Base-by-base conservation (phyloP, 1,140 invertebrate genomes). In the Drosophila ficusphila region DNA sequence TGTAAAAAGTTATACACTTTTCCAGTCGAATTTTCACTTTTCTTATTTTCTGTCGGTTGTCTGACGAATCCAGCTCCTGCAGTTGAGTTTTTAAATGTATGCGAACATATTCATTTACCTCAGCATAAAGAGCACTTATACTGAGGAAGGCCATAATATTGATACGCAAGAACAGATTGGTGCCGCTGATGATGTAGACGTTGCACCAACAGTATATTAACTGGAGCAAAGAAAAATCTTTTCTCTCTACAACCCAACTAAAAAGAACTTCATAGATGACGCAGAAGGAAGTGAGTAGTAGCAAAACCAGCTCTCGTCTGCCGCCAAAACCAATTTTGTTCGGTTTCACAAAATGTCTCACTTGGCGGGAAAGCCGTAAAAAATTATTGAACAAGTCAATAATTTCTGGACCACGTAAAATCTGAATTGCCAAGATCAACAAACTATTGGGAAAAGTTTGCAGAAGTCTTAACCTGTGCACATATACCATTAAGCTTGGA, bases 1-100 rank as follows among this genome's bases (percentile, higher is more conserved):
- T 27, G 14, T 86, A 88, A 2, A 86, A 41, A n/a, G 46, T 23
- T 4, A 81, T 7, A 21, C 73, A 86, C n/a, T 77, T 71, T 3
- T 67, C 36, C 33, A 86, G 16, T 0, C 19, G 33, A 2, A 21
- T 8, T 1, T 14, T 16, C 0, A 42, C 31, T 0, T 3, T 44
- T 34, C 19, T 52, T 1, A 41, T 23, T 5, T 64, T 25, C 1
- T 23, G 6, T 0, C 49, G 23, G 23, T 25, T 57, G 3, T 31
- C 2, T 0, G 48, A 8, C 4, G 16, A n/a, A 2, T 49, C 9
- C 3, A 85, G 7, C 0, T 3, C 9, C 3, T 18, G 16, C 0
- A 86, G 44, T 14, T 76, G 46, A 0, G 27, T 5, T 2, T 33
- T 27, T 4, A 86, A n/a, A 2, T 74, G 36, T 0, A 18, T 19